These are phyloP conservation scores for Coccyzus lansbergi DNA, from an alignment of 2,797 vertebrate species.

Conservation along the genomic window DNA sequence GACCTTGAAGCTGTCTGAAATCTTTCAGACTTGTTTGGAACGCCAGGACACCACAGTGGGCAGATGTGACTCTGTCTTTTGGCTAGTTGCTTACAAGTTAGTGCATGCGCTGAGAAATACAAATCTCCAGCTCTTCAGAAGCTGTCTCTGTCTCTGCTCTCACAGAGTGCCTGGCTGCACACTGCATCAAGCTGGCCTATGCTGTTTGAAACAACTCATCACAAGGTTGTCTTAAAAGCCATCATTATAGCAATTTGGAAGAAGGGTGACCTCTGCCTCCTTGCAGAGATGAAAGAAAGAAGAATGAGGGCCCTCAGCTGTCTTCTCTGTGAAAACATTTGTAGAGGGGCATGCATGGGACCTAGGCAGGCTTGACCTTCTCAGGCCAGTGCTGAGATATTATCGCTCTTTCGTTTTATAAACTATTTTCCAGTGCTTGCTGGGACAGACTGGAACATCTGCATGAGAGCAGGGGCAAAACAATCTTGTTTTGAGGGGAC, in stretches of 20 bases:
- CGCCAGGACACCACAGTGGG: neutral
- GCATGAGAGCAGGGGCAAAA: neutral
- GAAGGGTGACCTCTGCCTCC: neutral
- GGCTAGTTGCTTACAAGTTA: neutral
- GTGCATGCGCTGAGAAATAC: neutral
- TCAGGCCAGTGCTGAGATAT: neutral
- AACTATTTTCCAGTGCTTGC: neutral
- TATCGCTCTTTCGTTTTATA: neutral
- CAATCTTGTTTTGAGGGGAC: neutral
- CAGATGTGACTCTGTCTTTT: neutral
- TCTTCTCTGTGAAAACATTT: neutral
- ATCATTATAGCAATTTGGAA: neutral
- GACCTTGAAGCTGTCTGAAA: neutral
- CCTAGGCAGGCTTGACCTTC: neutral
- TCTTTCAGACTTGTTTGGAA: neutral
- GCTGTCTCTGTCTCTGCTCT: neutral
- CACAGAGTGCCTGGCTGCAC: neutral
- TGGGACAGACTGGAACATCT: neutral
- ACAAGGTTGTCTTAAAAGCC: neutral
- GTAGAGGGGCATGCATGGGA: neutral
- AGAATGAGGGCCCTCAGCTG: neutral
- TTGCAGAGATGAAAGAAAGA: neutral
- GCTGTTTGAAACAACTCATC: neutral
- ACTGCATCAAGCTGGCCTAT: rapidly evolving
- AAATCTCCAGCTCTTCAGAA: neutral